Percentiles rank a stretch among this genome's conserved stretches.
These are phyloP conservation scores for Lepidostoma basale DNA, from an alignment of 1,140 invertebrate species.

Conservation along the genomic window DNA sequence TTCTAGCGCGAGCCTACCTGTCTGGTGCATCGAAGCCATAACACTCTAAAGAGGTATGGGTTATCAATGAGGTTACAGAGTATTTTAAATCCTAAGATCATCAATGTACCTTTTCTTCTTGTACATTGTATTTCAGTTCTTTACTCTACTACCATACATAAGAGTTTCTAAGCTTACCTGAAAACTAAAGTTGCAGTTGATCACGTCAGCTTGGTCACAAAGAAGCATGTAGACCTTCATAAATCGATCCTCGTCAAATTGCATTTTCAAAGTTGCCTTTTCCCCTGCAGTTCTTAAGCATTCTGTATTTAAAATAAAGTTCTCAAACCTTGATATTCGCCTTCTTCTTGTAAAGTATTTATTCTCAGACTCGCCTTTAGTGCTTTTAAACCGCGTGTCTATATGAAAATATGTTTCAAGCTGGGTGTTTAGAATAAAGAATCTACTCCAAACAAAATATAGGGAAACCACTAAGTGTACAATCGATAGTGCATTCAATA, in stretches of 20 bases:
- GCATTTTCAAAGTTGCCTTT: not conserved
- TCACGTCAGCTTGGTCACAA: not conserved
- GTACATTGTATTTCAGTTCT: not conserved
- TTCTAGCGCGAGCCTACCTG: too few species aligned
- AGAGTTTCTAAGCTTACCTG: too few species aligned
- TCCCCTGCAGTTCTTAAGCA: not conserved
- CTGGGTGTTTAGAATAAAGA: not conserved
- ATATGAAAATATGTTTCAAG: not conserved
- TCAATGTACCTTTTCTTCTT: too few species aligned
- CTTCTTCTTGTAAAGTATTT: not conserved
- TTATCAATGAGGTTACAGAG: not conserved
- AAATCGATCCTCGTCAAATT: not conserved
- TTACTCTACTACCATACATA: too few species aligned
- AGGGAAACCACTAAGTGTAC: not conserved
- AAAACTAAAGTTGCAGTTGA: not conserved
- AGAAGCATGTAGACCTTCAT: slow-evolving; percentile 1
- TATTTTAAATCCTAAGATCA: too few species aligned
- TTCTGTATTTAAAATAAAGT: not conserved
- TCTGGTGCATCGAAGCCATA: too few species aligned
- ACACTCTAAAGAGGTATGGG: not conserved
- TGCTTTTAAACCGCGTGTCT: not conserved
- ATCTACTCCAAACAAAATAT: slow-evolving; percentile 5
- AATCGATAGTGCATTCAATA: not conserved
- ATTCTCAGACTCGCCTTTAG: too few species aligned
- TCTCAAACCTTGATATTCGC: not conserved